Base-by-base conservation (phyloP, 2,113 vertebrate genomes). In the Octodon degus region DNA sequence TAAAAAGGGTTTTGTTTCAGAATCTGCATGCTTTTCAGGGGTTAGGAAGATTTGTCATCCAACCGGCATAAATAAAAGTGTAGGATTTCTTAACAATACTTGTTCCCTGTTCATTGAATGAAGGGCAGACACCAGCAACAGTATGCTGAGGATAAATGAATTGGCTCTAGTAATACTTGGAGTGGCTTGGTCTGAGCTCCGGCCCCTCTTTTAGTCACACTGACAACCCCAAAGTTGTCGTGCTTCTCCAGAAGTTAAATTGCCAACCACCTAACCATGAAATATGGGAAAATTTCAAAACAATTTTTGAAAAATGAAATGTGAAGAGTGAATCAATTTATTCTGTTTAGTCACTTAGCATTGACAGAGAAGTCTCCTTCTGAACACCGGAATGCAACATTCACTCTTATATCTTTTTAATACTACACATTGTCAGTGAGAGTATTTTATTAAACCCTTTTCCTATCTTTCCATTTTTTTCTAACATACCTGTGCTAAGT, bases 241-340 rank as follows among this genome's bases (percentile, higher is more conserved):
- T 79, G 60, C 30, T 6, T 30, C 81, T 92, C 65, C 37, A 24
- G 0, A 65, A 65, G 62, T 84, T 50, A 62, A 87, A 89, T n/a
- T 81, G 84, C 76, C 47, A 60, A 88, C 67, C 70, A 83, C 88
- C 47, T 86, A 80, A 89, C 60, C 86, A 92, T 76, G 93, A 96
- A 90, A 82, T 74, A 89, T 37, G 58, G 83, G 32, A 91, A 50
- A 94, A 89, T 83, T 86, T 94, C 77, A 95, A 91, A 97, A 62
- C 37, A 68, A 76, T 53, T 89, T 93, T 94, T 86, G 62, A 80
- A 63, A 97, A 94, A 83, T 86, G 30, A 94, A 95, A 94, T 81
- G 86, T 93, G 86, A 72, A 93, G 20, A 93, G 80, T 93, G 74
- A 58, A 70, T 89, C 70, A 74, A 80, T 89, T 32, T 25, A 20